A percentile compares a stretch with the other conserved stretches of the same genome.
These are phyloP conservation scores for Otocyon megalotis DNA, from an alignment of 2,113 vertebrate genomes.

Conservation along the genomic window DNA sequence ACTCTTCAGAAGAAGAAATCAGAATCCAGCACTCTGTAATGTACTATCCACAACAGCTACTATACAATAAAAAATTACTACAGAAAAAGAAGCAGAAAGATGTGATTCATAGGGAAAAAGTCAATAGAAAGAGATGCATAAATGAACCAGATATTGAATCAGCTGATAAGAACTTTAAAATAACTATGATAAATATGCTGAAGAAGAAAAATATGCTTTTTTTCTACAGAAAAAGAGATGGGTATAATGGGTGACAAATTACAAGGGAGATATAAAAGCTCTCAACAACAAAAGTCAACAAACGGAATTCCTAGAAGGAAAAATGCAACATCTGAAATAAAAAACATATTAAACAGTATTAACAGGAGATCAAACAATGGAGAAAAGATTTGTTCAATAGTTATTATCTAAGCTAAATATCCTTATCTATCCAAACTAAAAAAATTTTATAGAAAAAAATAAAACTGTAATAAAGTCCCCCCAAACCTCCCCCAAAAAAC, in stretches of 20 bases:
- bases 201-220: neutral
- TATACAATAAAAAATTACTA: neutral
- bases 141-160: neutral
- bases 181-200: neutral
- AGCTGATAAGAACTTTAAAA: neutral
- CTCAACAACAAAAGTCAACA: neutral
- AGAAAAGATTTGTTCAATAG: neutral
- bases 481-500: neutral
- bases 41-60: neutral
- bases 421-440: constrained; percentile 18
- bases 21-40: neutral
- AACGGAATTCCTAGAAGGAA: neutral
- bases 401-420: neutral
- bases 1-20: neutral
- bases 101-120: neutral
- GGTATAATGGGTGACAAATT: neutral
- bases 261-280: neutral
- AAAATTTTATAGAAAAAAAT: neutral
- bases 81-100: neutral
- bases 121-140: neutral
- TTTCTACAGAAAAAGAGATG: neutral
- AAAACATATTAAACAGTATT: neutral
- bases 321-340: constrained; percentile 22
- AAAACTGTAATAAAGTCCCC: neutral
- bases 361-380: neutral